Base-by-base conservation (phyloP, 2,797 vertebrate species). In the Luscinia luscinia region DNA sequence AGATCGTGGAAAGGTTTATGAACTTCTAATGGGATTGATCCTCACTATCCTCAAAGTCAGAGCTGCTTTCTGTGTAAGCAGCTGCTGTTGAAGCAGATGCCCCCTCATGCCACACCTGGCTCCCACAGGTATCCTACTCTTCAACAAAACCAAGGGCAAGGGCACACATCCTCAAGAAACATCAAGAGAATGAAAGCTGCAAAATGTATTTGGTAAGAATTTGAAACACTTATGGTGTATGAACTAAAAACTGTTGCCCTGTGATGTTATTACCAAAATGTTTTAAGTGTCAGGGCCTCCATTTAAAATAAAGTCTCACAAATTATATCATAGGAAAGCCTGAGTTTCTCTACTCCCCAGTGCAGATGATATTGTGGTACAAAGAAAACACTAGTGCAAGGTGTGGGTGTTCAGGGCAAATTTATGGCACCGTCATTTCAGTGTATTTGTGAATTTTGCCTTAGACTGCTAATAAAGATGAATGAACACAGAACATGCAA, bases 51-150 rank as follows among this genome's bases (percentile, higher is more conserved):
- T 72, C 54, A 34, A 17, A 45, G 15, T 17, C 24, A n/a, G 55
- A 82, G n/a, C 41, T 69, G 12, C 6, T 57, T 52, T 24, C 15
- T 2, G 3, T 18, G 15, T 15, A 9, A 73, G 22, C 38, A 61
- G 64, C 34, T 86, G 46, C 61, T 63, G 41, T 9, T 4, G 1
- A 26, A 28, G 54, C n/a, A 59, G 30, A 36, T 4, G 27, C 4
- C n/a, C 5, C 1, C 10, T 80, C 48, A 32, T 45, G 49, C 27
- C 48, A 49, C 48, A 49, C 24, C 27, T 9, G 67, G 46, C 21
- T 72, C 24, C 45, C 2, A 2, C 18, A 28, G 34, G 19, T 9
- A 4, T 21, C 3, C 0, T 2, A 12, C 0, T 1, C 34, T 48
- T 49, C 1, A 0, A 30, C 21, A 43, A 26, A 83, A 24, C 45